Evolutionary conservation across 2,888 invertebrate genomes (phyloP).

Genomic region (Tenthredo mesomela): DNA sequence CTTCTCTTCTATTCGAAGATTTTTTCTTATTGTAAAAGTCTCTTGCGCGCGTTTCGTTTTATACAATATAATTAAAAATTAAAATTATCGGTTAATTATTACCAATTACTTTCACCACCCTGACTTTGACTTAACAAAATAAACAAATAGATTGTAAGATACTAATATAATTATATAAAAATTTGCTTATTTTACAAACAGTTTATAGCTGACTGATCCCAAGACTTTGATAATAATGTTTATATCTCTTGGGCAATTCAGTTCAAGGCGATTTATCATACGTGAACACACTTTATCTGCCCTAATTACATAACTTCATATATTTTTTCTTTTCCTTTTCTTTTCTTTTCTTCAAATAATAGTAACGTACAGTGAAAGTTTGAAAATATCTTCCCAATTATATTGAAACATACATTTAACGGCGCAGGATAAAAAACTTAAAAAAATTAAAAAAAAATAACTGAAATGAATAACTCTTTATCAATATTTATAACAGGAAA

Average conservation of each 20-base stretch:
- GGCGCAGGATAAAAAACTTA: background rate
- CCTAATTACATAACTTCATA: conserved; percentile 9
- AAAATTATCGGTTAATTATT: background rate
- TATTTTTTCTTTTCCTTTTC: background rate
- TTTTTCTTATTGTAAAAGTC: background rate
- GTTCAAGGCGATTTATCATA: background rate
- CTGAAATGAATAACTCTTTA: background rate
- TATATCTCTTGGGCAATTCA: background rate
- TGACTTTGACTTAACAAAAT: background rate
- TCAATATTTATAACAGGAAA: background rate
- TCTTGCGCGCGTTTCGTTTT: background rate
- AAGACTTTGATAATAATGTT: background rate
- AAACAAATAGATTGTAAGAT: background rate
- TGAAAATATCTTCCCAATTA: background rate
- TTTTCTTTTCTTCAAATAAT: background rate
- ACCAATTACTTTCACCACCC: background rate
- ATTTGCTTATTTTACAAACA: conserved; percentile 4
- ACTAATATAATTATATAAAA: background rate
- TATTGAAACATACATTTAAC: background rate
- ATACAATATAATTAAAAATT: too few species aligned
- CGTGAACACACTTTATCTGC: background rate
- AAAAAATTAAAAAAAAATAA: background rate
- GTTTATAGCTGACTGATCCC: conserved; percentile 6
- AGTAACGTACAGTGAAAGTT: background rate
- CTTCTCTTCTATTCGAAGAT: conserved; percentile 28